phyloP scores from a whole-genome alignment of 1,140 invertebrate species.

The Drosophila ananassae region DNA sequence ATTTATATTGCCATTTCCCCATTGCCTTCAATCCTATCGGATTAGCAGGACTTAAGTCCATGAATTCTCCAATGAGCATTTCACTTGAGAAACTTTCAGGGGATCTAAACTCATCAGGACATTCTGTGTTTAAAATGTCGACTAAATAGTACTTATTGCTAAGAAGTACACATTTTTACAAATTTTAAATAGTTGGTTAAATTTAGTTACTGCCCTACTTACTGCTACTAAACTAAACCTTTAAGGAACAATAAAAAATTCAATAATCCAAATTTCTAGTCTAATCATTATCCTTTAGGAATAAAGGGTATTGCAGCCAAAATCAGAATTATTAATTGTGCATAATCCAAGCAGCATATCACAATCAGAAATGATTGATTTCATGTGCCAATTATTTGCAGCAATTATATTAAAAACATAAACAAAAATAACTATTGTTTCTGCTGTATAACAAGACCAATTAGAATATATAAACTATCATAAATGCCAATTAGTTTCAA shows the following conservation, averaged over 20 bases:
- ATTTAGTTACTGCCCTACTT: background rate
- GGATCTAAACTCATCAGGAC: background rate
- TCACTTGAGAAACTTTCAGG: constrained; percentile 10
- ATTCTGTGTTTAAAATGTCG: background rate
- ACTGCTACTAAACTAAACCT: too few species aligned
- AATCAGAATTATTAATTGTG: constrained; percentile 35
- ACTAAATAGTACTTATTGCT: background rate
- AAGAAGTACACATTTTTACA: too few species aligned
- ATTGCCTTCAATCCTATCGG: constrained; percentile 19
- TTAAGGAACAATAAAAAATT: background rate
- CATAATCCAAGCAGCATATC: constrained; percentile 51
- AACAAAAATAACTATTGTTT: constrained; percentile 9
- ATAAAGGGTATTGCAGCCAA: background rate
- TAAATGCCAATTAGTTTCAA: constrained; percentile 58
- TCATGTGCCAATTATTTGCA: constrained; percentile 54
- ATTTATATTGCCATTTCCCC: constrained; percentile 35
- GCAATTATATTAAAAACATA: constrained; percentile 16
- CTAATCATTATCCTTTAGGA: background rate
- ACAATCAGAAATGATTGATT: constrained; percentile 28
- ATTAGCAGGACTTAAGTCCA: constrained; percentile 30
- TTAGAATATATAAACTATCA: constrained; percentile 19
- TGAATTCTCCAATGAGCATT: constrained; percentile 27
- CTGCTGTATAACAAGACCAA: constrained; percentile 6
- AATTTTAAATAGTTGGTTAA: too few species aligned
- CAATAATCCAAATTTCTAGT: background rate